Evolutionary conservation across 30 jellyfish, hydroid and myxozoan genomes (phyloP), one percentile per base, ranked within the genome.

Genomic region (Chrysaora quinquecirrha): DNA sequence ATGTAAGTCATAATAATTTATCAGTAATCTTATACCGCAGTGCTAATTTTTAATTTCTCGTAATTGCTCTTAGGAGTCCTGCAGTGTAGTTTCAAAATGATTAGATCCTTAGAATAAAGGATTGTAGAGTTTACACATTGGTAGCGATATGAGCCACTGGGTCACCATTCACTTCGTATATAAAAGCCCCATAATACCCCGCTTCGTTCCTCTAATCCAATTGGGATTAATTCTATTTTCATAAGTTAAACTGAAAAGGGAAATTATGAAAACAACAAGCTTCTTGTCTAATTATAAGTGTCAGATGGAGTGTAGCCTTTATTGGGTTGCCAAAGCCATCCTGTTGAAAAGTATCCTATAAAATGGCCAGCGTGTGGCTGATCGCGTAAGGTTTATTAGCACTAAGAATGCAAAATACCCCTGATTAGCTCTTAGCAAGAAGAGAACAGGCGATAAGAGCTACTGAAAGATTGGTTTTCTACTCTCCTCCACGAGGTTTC

Each of bases 151-250:
- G 16, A 20, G 70, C 30, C 64, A 67, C 92, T 82, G 85, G 92
- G 92, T 82, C 92, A 82, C 92, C 34, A 54, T 82, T 82, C 92
- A 68, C 29, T 58, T 25, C 24, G 48, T 71, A 38, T 56, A 56
- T 62, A 25, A 66, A n/a, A 56, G 71, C 75, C 76, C 63, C 19
- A 67, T 34, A 35, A 65, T 23, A 32, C 80, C 80, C 85, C 62
- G 92, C 85, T 33, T 82, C 83, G 85, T 14, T 62, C 43, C 7
- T 60, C 54, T 60, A 65, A 69, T 54, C 92, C 85, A 82, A 82
- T 82, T 71, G 85, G 68, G 92, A 82, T 82, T 70, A 68, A 82
- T 23, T 34, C 71, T 34, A 58, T 68, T 70, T 82, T 69, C 80
- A 82, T 66, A 82, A 82, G 85, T 63, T 70, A 52, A 34, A 18